A percentile compares a stretch with the other conserved stretches of the same genome.
These are phyloP conservation scores for Cataglyphis cursor DNA, from an alignment of 2,888 invertebrate genomes.

Conservation along the genomic window DNA sequence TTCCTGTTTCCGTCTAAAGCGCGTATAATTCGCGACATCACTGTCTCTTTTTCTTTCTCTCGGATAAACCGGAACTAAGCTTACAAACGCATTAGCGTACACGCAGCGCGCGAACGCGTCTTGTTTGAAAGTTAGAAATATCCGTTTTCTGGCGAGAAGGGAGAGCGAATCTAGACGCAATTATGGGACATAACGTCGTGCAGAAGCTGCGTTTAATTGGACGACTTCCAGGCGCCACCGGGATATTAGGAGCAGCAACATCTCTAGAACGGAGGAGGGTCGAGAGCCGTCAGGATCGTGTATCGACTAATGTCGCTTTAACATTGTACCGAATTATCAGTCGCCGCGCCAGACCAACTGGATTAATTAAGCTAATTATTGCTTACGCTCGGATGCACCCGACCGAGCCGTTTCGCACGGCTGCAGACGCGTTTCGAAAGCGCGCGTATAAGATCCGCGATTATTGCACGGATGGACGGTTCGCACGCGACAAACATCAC, in stretches of 20 bases:
- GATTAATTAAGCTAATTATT: conserved; percentile 83
- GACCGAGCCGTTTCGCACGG: conserved; percentile 69
- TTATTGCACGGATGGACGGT: conserved; percentile 36
- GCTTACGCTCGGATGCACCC: conserved; percentile 75
- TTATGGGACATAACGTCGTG: conserved; percentile 46
- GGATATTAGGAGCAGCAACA: conserved; percentile 69
- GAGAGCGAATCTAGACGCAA: conserved; percentile 23
- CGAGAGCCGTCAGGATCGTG: conserved; percentile 61
- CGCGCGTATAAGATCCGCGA: conserved; percentile 53
- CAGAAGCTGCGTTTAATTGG: conserved; percentile 79
- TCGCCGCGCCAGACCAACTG: conserved; percentile 73
- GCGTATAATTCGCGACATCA: conserved; percentile 36
- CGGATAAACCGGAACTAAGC: conserved; percentile 54
- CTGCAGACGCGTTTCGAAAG: conserved; percentile 61
- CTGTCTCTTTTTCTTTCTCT: conserved; percentile 43
- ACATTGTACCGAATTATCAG: conserved; percentile 78
- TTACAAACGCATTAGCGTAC: conserved; percentile 73
- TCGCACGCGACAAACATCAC: conserved; percentile 36
- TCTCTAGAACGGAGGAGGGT: conserved; percentile 38
- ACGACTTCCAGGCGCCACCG: conserved; percentile 75
- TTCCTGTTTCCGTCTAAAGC: conserved; percentile 29
- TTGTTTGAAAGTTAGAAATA: conserved; percentile 76
- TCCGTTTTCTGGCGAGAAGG: conserved; percentile 66
- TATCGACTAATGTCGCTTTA: conserved; percentile 79
- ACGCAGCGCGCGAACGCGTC: conserved; percentile 58